Evolutionary conservation across 2,888 invertebrate genomes (phyloP).

Genomic region (Himalopsyche tibetana): DNA sequence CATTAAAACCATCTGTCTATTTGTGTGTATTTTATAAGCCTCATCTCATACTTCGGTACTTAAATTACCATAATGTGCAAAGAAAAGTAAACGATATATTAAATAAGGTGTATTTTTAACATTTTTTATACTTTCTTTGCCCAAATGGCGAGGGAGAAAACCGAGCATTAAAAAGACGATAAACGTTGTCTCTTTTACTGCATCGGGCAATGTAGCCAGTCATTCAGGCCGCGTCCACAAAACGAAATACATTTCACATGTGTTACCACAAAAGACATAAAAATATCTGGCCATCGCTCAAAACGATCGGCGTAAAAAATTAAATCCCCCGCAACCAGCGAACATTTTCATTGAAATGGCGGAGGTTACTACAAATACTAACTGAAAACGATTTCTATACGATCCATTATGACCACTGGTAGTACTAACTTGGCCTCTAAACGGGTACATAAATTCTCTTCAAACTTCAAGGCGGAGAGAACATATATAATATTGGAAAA

Average conservation of each 20-base stretch:
- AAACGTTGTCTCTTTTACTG: not conserved
- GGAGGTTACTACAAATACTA: conserved; percentile 23
- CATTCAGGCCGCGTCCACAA: conserved; percentile 12
- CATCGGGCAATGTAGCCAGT: not conserved
- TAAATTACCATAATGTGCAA: conserved; percentile 12
- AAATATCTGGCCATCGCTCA: conserved; percentile 20
- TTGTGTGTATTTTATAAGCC: not conserved
- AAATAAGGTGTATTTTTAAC: not conserved
- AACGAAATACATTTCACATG: conserved; percentile 30
- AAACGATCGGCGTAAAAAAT: conserved; percentile 34
- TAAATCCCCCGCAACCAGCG: not conserved
- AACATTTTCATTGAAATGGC: conserved; percentile 15
- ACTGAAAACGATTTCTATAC: conserved; percentile 30
- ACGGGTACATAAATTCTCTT: conserved; percentile 18
- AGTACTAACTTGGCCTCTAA: not conserved
- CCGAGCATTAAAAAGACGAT: not conserved
- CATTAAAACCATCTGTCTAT: conserved; percentile 5
- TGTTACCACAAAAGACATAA: conserved; percentile 22
- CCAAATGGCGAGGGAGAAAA: not conserved
- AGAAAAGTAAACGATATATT: not conserved
- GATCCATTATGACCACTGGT: conserved; percentile 9
- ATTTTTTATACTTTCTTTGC: not conserved
- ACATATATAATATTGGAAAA: conserved; percentile 23
- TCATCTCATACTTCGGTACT: not conserved
- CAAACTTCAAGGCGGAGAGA: conserved; percentile 21